Evolutionary conservation across 2,888 invertebrate species (phyloP).

Genomic region (Ochropleura leucogaster): DNA sequence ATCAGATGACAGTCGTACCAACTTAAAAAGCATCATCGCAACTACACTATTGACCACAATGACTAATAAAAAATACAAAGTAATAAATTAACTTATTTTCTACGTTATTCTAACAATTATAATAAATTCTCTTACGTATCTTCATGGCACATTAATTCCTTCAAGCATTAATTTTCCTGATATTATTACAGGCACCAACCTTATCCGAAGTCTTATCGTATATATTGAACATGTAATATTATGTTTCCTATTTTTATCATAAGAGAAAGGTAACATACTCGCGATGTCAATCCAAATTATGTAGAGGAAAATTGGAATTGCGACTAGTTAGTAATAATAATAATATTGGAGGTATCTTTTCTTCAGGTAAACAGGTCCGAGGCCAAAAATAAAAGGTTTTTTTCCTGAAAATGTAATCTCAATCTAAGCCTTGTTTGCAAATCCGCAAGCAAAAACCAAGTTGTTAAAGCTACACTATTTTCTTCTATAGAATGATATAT

Average conservation of each 20-base stretch:
- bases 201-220: neutral
- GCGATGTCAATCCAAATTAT: constrained; percentile 35
- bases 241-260: constrained; percentile 24
- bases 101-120: too few relatives aligned
- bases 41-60: too few relatives aligned
- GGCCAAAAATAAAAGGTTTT: neutral
- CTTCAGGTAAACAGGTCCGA: neutral
- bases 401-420: neutral
- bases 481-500: too few relatives aligned
- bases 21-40: too few relatives aligned
- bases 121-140: neutral
- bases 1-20: too few relatives aligned
- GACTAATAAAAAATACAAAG: too few relatives aligned
- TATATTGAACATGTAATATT: constrained; percentile 9
- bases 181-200: constrained; percentile 7
- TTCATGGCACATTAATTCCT: neutral
- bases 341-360: constrained; percentile 4
- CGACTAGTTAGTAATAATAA: constrained; percentile 23
- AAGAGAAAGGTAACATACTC: constrained; percentile 21
- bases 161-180: neutral
- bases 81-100: too few relatives aligned
- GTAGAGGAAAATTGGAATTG: constrained; percentile 38
- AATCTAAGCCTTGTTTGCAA: neutral
- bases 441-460: neutral
- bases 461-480: neutral